These are phyloP conservation scores for Seriola aureovittata DNA, from an alignment of 2,113 vertebrate species.

Conservation along the genomic window DNA sequence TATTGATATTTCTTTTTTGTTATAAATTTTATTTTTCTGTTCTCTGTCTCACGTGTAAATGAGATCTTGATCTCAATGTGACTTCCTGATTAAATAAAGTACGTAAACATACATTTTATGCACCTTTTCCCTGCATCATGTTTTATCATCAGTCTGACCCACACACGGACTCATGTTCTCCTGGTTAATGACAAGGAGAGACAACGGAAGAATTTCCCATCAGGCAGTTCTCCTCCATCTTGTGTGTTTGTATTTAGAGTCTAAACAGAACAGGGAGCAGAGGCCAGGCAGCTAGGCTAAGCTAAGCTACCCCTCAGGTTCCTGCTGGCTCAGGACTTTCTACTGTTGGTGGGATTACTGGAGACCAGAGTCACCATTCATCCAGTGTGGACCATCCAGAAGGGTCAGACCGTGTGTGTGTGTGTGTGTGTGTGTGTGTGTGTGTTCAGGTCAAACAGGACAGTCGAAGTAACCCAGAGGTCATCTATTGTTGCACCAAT, in stretches of 20 bases:
- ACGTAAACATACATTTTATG: neutral
- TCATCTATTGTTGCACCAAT: constrained; percentile 4
- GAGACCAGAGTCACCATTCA: constrained; percentile 55
- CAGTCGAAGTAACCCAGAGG: constrained; percentile 39
- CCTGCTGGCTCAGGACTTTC: constrained; percentile 75
- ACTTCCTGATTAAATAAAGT: no score
- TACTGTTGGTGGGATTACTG: constrained; percentile 74
- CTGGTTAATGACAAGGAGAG: neutral
- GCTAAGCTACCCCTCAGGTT: constrained; percentile 59
- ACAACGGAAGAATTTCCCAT: neutral
- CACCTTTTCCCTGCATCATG: no score
- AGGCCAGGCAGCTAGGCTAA: constrained; percentile 17
- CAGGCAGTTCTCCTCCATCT: neutral
- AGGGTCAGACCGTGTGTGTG: constrained; percentile 42
- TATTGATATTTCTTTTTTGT: no score
- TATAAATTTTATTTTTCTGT: no score
- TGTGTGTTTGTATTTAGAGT: constrained; percentile 25
- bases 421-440: constrained; percentile 4
- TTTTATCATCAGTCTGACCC: no score
- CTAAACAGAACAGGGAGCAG: constrained; percentile 13
- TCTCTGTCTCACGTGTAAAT: no score
- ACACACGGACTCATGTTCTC: no score
- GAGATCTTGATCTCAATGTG: no score
- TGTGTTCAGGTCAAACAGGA: constrained; percentile 56
- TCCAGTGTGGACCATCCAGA: constrained; percentile 59